phyloP scores from a whole-genome alignment of 2,113 vertebrate species.

The Hydropotes inermis region DNA sequence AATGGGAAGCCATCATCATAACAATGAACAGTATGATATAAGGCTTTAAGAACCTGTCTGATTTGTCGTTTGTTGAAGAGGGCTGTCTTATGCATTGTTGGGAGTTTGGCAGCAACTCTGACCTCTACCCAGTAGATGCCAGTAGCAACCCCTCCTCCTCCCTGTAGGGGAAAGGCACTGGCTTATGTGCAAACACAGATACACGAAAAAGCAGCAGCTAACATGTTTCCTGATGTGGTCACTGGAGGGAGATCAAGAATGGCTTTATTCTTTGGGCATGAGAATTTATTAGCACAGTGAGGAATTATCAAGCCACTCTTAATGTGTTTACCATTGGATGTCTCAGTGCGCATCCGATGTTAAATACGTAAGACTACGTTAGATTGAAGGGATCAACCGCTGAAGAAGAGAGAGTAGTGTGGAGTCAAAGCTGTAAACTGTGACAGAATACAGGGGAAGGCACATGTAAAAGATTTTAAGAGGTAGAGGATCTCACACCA shows the following conservation, averaged over 20 bases:
- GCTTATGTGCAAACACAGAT: background rate
- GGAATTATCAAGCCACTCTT: background rate
- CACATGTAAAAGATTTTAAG: background rate
- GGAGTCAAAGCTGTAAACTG: background rate
- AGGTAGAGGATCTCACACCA: background rate
- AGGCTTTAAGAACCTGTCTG: background rate
- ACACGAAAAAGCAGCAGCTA: background rate
- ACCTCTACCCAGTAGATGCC: background rate
- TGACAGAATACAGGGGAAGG: background rate
- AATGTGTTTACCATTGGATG: accelerated
- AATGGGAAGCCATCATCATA: accelerated
- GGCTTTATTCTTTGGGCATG: background rate
- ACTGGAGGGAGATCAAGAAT: background rate
- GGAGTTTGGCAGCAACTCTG: background rate
- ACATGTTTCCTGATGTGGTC: background rate
- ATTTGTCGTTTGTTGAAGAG: background rate
- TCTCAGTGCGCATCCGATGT: background rate
- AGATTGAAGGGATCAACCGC: background rate
- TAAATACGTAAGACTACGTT: background rate
- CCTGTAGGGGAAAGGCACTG: background rate
- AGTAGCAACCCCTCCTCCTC: background rate
- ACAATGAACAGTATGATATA: background rate
- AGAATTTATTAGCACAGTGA: background rate
- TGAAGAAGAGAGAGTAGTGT: background rate
- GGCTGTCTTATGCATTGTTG: background rate